Base-by-base conservation (phyloP, 2,113 vertebrate genomes). In the Atrichornis clamosus region DNA sequence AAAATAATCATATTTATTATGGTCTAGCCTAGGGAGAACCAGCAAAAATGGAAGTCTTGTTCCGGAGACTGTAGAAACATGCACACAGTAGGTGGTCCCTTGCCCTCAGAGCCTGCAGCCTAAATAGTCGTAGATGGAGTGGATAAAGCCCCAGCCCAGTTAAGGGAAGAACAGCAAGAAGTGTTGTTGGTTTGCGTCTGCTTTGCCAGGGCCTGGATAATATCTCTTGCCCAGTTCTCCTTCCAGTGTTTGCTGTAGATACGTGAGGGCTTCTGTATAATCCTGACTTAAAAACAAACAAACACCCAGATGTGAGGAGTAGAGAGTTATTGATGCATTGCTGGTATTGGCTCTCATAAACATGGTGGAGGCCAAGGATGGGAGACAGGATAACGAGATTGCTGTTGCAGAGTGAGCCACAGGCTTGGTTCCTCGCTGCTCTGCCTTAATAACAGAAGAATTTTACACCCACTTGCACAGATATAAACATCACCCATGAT, bases 1-100 rank as follows among this genome's bases (percentile, higher is more conserved):
- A 94, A 97, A 96, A 90, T 92, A 96, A 94, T 95, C 84, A 7
- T 94, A 94, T 95, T 96, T 95, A 95, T 95, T 87, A 91, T 84
- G 91, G 87, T 95, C 94, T 95, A 94, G 93, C 87, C 94, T 82
- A 96, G 69, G 89, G 95, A 95, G 84, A 94, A 82, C 30, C 52
- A 69, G 89, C 77, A 94, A 69, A 95, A 97, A 94, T 94, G 84
- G 93, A 72, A 89, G 84, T 76, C 81, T 95, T 95, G 87, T 94
- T 97, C 69, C 6, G 9, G 76, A 93, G 89, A 15, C 64, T 89
- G 93, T 8, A 87, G 94, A 74, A 89, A 87, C 80, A 75, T 1
- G 49, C 49, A 22, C 84, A 9, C 77, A 53, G 95, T 96, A 96
- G 94, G 94, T 97, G 96, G 95, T 97, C 95, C 87, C 52, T 46